These are phyloP conservation scores for Rachycentron canadum DNA, from an alignment of 2,797 vertebrate genomes.

Conservation along the genomic window DNA sequence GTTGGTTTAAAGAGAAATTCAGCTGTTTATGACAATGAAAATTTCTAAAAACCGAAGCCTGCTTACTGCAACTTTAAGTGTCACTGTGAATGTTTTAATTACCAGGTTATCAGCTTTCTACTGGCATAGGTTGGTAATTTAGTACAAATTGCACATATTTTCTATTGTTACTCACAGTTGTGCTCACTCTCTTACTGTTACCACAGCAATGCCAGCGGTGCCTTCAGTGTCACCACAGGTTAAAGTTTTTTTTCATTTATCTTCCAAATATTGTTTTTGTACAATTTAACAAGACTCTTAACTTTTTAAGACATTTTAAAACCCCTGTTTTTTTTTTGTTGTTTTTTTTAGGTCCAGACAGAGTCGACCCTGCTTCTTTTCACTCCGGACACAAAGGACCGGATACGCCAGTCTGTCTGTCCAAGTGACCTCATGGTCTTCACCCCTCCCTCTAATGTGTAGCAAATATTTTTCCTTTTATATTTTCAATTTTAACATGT, in stretches of 20 bases:
- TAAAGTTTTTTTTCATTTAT: slow-evolving; percentile 20
- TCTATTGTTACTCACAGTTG: slow-evolving; percentile 19
- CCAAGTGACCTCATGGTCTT: slow-evolving; percentile 86
- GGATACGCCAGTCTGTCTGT: slow-evolving; percentile 82
- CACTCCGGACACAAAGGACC: slow-evolving; percentile 79
- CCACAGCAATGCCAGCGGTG: slow-evolving; percentile 67
- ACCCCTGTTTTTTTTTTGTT: not conserved
- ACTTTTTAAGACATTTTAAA: too few relatives aligned
- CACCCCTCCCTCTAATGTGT: slow-evolving; percentile 78
- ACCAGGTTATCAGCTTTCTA: not conserved
- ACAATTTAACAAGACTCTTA: not conserved
- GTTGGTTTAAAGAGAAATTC: not conserved
- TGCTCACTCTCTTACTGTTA: slow-evolving; percentile 52
- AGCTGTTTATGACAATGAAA: too few relatives aligned
- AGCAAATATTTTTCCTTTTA: not conserved
- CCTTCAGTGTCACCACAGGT: slow-evolving; percentile 76
- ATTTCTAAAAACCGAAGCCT: too few relatives aligned
- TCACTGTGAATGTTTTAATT: not conserved
- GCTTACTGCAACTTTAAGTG: not conserved
- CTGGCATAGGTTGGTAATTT: not conserved
- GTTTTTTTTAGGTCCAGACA: slow-evolving; percentile 56
- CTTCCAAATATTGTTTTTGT: not conserved
- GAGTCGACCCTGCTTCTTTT: slow-evolving; percentile 76
- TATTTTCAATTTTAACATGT: not conserved
- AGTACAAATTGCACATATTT: not conserved